A percentile compares a stretch with the other conserved stretches of the same genome.
Evolutionary conservation across 2,888 invertebrate genomes (phyloP).

Genomic region (Lymantria monacha): DNA sequence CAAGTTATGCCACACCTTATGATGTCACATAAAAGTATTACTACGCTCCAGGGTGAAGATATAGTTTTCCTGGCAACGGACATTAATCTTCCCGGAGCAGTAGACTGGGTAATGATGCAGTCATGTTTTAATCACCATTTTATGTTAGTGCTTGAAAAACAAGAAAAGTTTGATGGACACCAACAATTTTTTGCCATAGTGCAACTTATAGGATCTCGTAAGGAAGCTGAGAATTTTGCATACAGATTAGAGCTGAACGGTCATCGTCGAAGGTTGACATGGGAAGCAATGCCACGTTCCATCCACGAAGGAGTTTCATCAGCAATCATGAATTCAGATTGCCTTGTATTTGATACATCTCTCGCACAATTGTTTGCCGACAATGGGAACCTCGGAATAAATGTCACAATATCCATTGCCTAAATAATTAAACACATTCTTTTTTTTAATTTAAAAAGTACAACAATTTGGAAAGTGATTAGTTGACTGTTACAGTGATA

Average conservation of each 20-base stretch:
- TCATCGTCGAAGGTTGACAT: conserved; percentile 95
- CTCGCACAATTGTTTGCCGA: conserved; percentile 99
- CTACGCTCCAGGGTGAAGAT: conserved; percentile 98
- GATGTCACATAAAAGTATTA: conserved; percentile 98
- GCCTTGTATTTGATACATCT: conserved; percentile 98
- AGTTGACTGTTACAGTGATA: conserved; percentile 46
- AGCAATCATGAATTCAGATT: conserved; percentile 98
- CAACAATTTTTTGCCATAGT: conserved; percentile 99
- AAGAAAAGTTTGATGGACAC: conserved; percentile 98
- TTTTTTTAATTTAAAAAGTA: conserved; percentile 2
- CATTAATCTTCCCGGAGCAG: conserved; percentile 99
- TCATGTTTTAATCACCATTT: conserved; percentile 99
- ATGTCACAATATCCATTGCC: conserved; percentile 91
- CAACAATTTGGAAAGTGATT: conserved; percentile 22
- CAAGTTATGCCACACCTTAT: conserved; percentile 99
- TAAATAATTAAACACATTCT: conserved; percentile 2
- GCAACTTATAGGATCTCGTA: conserved; percentile 98
- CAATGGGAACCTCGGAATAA: conserved; percentile 99
- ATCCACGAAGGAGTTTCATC: conserved; percentile 99
- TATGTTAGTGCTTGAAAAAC: conserved; percentile 99
- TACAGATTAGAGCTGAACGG: conserved; percentile 99
- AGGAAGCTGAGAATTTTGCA: conserved; percentile 99
- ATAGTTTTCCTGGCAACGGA: conserved; percentile 99
- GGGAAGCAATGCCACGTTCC: conserved; percentile 99
- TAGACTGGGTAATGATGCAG: conserved; percentile 99